A percentile compares a stretch with the other conserved stretches of the same genome.
These are phyloP conservation scores for Hemiscyllium ocellatum DNA, from an alignment of 2,113 vertebrate species.

Conservation along the genomic window DNA sequence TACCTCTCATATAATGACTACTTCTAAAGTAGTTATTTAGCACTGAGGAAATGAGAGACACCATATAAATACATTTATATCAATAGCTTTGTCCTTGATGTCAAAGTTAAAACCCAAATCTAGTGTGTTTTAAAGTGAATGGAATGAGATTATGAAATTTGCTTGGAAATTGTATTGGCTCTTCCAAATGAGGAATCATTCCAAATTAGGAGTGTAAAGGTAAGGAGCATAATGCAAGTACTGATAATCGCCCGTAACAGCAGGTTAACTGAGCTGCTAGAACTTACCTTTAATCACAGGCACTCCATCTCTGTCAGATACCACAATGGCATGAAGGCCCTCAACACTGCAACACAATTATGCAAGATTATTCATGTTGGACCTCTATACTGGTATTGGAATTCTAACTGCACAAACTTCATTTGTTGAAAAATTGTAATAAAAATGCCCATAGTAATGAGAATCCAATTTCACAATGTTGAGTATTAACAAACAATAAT, in stretches of 20 bases:
- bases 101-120: not conserved
- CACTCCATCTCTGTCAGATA: slow-evolving; percentile 91
- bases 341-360: slow-evolving; percentile 65
- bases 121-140: not conserved
- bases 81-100: not conserved
- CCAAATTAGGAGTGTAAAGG: not conserved
- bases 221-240: not conserved
- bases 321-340: slow-evolving; percentile 90
- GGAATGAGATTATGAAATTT: not conserved
- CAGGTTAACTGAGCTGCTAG: not conserved
- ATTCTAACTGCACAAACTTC: not conserved
- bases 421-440: not conserved
- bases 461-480: not conserved
- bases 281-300: slow-evolving; percentile 90
- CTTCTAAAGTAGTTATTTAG: not conserved
- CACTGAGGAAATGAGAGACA: not conserved
- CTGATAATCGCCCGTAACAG: not conserved
- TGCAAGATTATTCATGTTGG: not conserved
- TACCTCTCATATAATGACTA: not conserved
- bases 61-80: not conserved
- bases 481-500: not conserved
- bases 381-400: not conserved
- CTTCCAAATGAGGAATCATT: not conserved
- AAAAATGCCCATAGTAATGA: not conserved
- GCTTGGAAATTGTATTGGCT: not conserved